A percentile compares a stretch with the other conserved stretches of the same genome.
Conservation (phyloP, 2,797 vertebrate species). For the Rallus crepitans region DNA sequence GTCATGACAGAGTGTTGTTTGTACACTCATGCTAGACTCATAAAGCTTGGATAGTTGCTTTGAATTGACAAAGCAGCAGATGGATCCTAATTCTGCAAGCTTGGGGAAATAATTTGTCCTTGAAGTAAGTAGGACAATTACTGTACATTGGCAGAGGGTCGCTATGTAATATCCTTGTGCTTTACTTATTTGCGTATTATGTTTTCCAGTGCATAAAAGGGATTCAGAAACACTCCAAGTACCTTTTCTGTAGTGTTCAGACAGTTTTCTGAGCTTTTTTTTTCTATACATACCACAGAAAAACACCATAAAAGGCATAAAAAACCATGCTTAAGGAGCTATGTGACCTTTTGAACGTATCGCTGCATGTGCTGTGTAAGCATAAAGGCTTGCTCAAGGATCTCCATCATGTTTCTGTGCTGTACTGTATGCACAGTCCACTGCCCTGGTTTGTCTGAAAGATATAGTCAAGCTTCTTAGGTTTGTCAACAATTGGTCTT, state of each 20-base stretch:
- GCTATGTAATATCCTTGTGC: background rate
- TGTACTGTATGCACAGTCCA: background rate
- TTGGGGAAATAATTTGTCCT: background rate
- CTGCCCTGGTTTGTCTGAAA: background rate
- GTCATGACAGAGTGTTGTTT: fast-evolving
- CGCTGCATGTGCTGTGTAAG: background rate
- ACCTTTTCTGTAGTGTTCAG: background rate
- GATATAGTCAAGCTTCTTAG: background rate
- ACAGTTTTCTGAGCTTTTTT: background rate
- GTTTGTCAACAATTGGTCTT: background rate
- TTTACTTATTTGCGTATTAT: background rate
- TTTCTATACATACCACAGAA: background rate
- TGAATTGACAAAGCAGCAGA: background rate
- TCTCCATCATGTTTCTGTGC: background rate
- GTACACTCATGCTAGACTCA: background rate
- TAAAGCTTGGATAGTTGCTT: background rate
- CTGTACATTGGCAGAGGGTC: background rate
- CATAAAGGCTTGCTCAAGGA: background rate
- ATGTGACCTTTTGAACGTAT: background rate
- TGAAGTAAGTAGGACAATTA: background rate
- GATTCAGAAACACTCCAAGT: background rate
- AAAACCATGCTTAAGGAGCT: background rate
- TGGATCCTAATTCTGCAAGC: background rate
- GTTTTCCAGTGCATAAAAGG: background rate
- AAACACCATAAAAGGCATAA: background rate